Evolutionary conservation across 1,140 invertebrate genomes (phyloP), one percentile per base, ranked within the genome.

Genomic region (Lucilia sericata): DNA sequence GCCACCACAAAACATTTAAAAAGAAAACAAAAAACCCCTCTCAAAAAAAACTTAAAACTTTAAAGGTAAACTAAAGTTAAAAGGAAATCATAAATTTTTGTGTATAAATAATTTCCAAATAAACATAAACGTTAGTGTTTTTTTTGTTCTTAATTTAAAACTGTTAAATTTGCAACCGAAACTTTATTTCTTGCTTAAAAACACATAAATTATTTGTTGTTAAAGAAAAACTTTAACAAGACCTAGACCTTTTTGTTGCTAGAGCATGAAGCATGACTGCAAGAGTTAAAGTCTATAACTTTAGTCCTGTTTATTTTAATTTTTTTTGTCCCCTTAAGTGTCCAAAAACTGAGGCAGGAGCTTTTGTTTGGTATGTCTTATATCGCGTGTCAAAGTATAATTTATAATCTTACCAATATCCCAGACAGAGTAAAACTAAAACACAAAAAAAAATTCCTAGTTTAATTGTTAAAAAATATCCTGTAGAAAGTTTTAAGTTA

Each of bases 341-440:
- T 55, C 51, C 51, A 55, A 17, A n/a, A 9, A 55, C 2, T 42
- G 42, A 14, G 51, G 51, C 17, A 19, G 74, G 74, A 42, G 42
- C 42, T 76, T 75, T 42, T n/a, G 14, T 13, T 17, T 34, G 34
- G 4, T 19, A 42, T 36, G 42, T 42, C 25, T 30, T 30, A 76
- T 13, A 80, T 80, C 42, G 76, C 76, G 76, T 80, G 76, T 19
- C 76, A 80, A 80, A 49, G 5, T 42, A 17, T 49, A 80, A 80
- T 80, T 80, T 80, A 80, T 80, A 49, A 49, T 49, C 9, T 42
- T 49, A 25, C 42, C 19, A 80, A 51, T 70, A 25, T 19, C n/a
- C 25, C n/a, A 70, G 65, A 70, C 65, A 70, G n/a, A 14, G 55
- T 7, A 60, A 60, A 60, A 17, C 14, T 5, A 70, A 70, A 70